Evolutionary conservation across 2,888 invertebrate species (phyloP).

Genomic region (Balanococcus diminutus): DNA sequence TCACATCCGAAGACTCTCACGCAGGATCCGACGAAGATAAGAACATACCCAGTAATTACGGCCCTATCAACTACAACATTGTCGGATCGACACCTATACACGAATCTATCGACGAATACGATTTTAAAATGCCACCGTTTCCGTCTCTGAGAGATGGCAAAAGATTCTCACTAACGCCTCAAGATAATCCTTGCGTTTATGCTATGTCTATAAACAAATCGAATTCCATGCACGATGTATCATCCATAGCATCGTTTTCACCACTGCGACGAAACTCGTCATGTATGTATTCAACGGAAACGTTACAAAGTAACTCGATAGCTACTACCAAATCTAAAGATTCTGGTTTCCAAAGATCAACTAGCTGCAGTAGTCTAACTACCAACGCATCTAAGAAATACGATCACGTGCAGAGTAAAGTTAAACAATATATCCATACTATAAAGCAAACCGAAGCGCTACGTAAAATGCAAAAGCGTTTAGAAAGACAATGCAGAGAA

Average conservation of each 20-base stretch:
- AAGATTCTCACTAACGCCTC: constrained; percentile 38
- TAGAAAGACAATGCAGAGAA: background rate
- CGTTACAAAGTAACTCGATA: constrained; percentile 56
- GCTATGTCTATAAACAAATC: constrained; percentile 56
- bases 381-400: constrained; percentile 58
- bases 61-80: constrained; percentile 12
- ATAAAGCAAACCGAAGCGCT: constrained; percentile 58
- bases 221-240: constrained; percentile 58
- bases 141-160: constrained; percentile 23
- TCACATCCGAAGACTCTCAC: constrained; percentile 50
- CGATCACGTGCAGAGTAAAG: constrained; percentile 59
- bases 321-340: constrained; percentile 58
- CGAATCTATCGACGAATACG: constrained; percentile 36
- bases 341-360: constrained; percentile 59
- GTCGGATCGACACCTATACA: background rate
- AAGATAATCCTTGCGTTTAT: constrained; percentile 13
- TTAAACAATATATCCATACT: constrained; percentile 59
- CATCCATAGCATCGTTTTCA: constrained; percentile 57
- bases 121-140: constrained; percentile 40
- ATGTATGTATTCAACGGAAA: constrained; percentile 57
- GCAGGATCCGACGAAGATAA: constrained; percentile 13
- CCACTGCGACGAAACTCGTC: constrained; percentile 55
- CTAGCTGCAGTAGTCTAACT: constrained; percentile 58
- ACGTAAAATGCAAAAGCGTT: constrained; percentile 55
- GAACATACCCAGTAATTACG: background rate